Conservation (phyloP, 2,888 invertebrate species). For the Ophonus ardosiacus region DNA sequence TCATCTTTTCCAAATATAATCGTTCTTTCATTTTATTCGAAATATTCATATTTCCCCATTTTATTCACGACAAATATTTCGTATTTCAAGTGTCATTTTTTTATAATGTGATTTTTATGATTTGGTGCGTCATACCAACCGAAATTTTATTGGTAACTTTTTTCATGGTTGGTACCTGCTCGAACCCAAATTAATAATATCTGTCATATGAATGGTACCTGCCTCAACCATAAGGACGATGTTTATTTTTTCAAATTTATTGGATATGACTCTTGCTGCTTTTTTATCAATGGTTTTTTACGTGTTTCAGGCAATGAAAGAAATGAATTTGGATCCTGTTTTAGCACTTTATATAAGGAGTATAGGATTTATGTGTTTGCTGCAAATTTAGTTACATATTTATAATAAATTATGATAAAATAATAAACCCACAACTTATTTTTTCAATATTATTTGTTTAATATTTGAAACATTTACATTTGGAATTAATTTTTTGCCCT, state of each 20-base stretch:
- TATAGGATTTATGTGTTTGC: background rate
- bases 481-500: too few relatives aligned
- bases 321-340: background rate
- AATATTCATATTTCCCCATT: slow-evolving; percentile 50
- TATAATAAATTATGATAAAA: too few relatives aligned
- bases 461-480: too few relatives aligned
- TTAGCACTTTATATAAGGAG: background rate
- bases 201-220: slow-evolving; percentile 46
- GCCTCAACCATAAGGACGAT: slow-evolving; percentile 30
- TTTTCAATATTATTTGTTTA: too few relatives aligned
- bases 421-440: too few relatives aligned
- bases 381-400: background rate
- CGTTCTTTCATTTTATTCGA: slow-evolving; percentile 48
- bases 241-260: slow-evolving; percentile 51
- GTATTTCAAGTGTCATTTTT: slow-evolving; percentile 49
- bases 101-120: slow-evolving; percentile 51
- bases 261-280: slow-evolving; percentile 21
- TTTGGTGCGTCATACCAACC: slow-evolving; percentile 48
- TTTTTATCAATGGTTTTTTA: slow-evolving; percentile 28
- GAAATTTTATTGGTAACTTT: slow-evolving; percentile 51
- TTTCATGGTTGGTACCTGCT: slow-evolving; percentile 43
- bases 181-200: slow-evolving; percentile 51
- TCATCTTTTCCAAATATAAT: slow-evolving; percentile 45
- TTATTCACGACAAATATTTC: slow-evolving; percentile 43
- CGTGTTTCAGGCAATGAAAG: slow-evolving; percentile 8